Percentiles rank a stretch among this genome's conserved stretches.
Evolutionary conservation across 2,113 vertebrate species (phyloP).

Genomic region (Thermophis baileyi): DNA sequence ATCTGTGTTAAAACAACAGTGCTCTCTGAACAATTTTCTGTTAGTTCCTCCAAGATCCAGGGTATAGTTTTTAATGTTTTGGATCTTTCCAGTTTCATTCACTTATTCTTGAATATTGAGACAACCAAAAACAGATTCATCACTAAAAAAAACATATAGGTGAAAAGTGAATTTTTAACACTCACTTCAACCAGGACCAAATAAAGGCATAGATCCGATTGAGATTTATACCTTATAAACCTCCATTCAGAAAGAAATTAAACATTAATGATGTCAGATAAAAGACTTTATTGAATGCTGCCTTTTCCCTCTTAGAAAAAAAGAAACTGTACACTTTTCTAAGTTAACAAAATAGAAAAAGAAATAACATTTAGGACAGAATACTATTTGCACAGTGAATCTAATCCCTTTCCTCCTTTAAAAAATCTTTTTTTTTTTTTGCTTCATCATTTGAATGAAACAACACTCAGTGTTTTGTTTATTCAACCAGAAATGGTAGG

Average conservation of each 20-base stretch:
- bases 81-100: background rate
- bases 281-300: background rate
- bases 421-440: background rate
- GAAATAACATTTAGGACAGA: background rate
- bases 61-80: background rate
- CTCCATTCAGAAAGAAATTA: background rate
- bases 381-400: background rate
- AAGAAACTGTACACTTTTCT: background rate
- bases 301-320: background rate
- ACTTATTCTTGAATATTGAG: background rate
- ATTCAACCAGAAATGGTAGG: background rate
- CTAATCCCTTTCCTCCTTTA: background rate
- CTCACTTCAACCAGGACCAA: background rate
- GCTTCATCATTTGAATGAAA: background rate
- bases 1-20: background rate
- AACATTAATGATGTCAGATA: background rate
- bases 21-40: background rate
- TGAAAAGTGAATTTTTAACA: background rate
- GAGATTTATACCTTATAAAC: background rate
- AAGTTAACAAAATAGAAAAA: background rate
- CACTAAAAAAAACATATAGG: background rate
- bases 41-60: background rate
- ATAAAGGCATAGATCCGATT: background rate
- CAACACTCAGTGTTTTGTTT: background rate
- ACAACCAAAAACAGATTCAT: background rate